Base-by-base conservation (phyloP, 2,113 vertebrate genomes). In the Etia nguti region DNA sequence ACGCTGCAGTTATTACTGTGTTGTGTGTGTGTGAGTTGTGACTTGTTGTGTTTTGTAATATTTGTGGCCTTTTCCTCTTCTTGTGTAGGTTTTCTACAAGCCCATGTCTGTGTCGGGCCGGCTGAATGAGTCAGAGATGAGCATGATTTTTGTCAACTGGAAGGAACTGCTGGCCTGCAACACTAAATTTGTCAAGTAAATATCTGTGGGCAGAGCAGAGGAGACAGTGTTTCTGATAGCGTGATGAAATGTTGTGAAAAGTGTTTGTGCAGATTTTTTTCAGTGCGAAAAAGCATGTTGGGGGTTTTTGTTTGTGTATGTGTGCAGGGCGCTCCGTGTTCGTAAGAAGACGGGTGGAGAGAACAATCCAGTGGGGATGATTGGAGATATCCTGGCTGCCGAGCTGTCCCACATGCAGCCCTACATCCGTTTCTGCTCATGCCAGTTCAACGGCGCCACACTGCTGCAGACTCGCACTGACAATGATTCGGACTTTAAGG, bases 131-230 rank as follows among this genome's bases (percentile, higher is more conserved):
- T 86, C 93, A 38, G 99, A 99, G 90, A 98, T 98, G 97, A 83
- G 88, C 59, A 95, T 98, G 95, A 98, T 99, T 90, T 99, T 99
- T 89, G 97, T 98, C 55, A 99, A 99, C 97, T 99, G 99, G 99
- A 97, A 97, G 56, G 99, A 99, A 16, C 97, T 99, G 87, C 98
- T 98, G 85, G 94, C 96, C 94, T 98, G 97, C 85, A 99, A 98
- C 94, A 97, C 96, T 0, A 98, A 98, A 90, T 90, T 99, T 62
- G 93, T 98, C 29, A 99, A 98, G 99, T 99, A 95, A 97, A 7
- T 48, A 73, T 20, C 34, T 26, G 18, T 36, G 18, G 18, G 9
- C 26, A 10, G 15, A 82, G 36, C 24, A 24, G 59, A 62, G 12
- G 52, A 10, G 11, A 24, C 55, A 15, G 20, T 43, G 20, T 3